Evolutionary conservation across 2,797 vertebrate genomes (phyloP).

Genomic region (Darevskia mixta): DNA sequence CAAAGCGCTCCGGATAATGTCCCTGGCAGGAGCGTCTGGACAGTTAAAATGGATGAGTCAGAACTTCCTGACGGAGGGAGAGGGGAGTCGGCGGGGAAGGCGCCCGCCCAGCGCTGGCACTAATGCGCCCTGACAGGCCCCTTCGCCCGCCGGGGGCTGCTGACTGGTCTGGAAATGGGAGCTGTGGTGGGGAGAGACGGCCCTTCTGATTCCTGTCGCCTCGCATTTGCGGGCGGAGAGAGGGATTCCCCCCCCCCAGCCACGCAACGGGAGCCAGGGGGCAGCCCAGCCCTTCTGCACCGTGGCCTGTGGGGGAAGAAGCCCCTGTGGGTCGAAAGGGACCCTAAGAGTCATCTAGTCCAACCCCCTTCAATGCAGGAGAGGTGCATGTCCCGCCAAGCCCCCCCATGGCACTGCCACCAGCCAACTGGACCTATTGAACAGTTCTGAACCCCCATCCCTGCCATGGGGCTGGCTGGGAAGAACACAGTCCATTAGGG

Average conservation of each 20-base stretch:
- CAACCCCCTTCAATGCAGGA: no score
- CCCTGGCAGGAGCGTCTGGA: constrained; percentile 77
- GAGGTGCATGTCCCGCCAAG: no score
- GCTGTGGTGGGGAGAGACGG: constrained; percentile 52
- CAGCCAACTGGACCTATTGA: no score
- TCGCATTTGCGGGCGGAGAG: constrained; percentile 52
- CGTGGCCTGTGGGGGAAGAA: no score
- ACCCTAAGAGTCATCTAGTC: no score
- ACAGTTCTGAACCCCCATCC: no score
- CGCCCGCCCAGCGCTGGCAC: constrained; percentile 64
- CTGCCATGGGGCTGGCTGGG: not conserved
- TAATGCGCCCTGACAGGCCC: constrained; percentile 73
- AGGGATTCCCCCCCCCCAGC: not conserved
- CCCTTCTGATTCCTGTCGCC: constrained; percentile 76
- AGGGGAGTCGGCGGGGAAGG: constrained; percentile 71
- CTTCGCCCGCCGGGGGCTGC: constrained; percentile 62
- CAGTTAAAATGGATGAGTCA: constrained; percentile 80
- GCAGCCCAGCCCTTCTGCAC: no score
- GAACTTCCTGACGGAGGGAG: constrained; percentile 70
- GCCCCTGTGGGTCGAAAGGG: no score
- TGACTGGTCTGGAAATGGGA: constrained; percentile 54
- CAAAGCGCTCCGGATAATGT: constrained; percentile 84
- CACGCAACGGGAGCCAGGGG: not conserved
- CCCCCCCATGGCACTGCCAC: not conserved
- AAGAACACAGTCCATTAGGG: not conserved